Evolutionary conservation across 2,797 vertebrate species (phyloP), one percentile per base, ranked within the genome.

Genomic region (Gallirallus australis): DNA sequence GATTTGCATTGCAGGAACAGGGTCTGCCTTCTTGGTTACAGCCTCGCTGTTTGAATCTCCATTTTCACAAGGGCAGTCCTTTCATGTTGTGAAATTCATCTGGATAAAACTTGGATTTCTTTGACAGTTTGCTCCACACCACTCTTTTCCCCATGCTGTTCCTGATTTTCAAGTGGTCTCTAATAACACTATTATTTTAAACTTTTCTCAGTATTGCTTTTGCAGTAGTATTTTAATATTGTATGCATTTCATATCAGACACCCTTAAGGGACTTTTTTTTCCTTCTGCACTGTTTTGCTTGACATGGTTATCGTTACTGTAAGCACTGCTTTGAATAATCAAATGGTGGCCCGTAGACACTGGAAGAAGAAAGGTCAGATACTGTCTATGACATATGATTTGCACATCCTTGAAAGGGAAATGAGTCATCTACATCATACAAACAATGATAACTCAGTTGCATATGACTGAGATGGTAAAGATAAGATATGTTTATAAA

Each of bases 401-500:
- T 97, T 98, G 96, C 97, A 96, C 94, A 95, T 93, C 91, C 93
- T 95, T 68, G 76, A 65, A 97, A 97, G 97, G 98, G 98, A 98
- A 98, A 96, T 98, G 98, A 98, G 96, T 98, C 98, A 98, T 94
- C 91, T 72, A 78, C 79, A 92, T 94, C 97, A 97, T 82, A 97
- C 96, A 98, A 98, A 97, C 97, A 98, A 97, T 86, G 94, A 97
- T 97, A 98, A 98, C 89, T 97, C 92, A 60, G 75, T 93, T 94
- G 94, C 97, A 97, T 98, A 97, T 97, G 96, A 98, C 96, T 96
- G 96, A 97, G 97, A 98, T 96, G 96, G 94, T 97, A 97, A 97
- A 97, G 98, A 98, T 98, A 98, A 98, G 96, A 96, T 95, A 93
- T 98, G 98, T 98, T 98, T 98, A 98, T 94, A 97, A 97, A 96